A percentile compares a stretch with the other conserved stretches of the same genome.
phyloP scores from a whole-genome alignment of 2,113 vertebrate genomes.

The Limanda limanda region DNA sequence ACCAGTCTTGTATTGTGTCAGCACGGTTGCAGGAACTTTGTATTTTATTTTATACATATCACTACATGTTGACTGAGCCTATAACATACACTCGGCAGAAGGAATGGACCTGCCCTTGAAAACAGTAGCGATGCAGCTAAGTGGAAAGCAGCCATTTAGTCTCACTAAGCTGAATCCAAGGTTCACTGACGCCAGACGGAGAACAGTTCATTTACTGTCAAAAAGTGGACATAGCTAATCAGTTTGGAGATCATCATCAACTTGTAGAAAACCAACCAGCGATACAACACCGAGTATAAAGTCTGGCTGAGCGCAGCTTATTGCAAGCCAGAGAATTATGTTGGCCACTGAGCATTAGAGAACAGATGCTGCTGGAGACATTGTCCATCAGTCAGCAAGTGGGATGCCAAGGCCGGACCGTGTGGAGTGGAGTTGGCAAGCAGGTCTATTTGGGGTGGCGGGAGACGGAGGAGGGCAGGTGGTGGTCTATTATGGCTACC shows the following conservation, averaged over 20 bases:
- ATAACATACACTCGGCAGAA: slow-evolving; percentile 46
- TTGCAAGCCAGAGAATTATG: slow-evolving; percentile 54
- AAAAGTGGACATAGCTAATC: slow-evolving; percentile 44
- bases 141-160: slow-evolving; percentile 42
- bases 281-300: slow-evolving; percentile 19
- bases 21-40: background rate
- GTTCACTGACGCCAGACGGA: slow-evolving; percentile 20
- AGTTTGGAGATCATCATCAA: slow-evolving; percentile 44
- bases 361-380: slow-evolving; percentile 76
- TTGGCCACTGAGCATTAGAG: slow-evolving; percentile 58
- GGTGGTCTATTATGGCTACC: slow-evolving; percentile 65
- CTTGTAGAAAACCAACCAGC: slow-evolving; percentile 27
- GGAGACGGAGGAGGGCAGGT: slow-evolving; percentile 58
- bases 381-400: slow-evolving; percentile 73
- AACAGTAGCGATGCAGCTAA: slow-evolving; percentile 43
- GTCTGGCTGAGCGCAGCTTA: slow-evolving; percentile 32
- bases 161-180: slow-evolving; percentile 39
- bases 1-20: background rate
- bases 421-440: slow-evolving; percentile 51
- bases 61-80: slow-evolving; percentile 45
- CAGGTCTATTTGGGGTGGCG: slow-evolving; percentile 31
- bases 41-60: slow-evolving; percentile 40
- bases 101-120: slow-evolving; percentile 47
- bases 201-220: slow-evolving; percentile 26
- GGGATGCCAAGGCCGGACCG: slow-evolving; percentile 60